phyloP scores from a whole-genome alignment of 30 jellyfish, hydroid and myxozoan genomes.

The Aurelia aurita region DNA sequence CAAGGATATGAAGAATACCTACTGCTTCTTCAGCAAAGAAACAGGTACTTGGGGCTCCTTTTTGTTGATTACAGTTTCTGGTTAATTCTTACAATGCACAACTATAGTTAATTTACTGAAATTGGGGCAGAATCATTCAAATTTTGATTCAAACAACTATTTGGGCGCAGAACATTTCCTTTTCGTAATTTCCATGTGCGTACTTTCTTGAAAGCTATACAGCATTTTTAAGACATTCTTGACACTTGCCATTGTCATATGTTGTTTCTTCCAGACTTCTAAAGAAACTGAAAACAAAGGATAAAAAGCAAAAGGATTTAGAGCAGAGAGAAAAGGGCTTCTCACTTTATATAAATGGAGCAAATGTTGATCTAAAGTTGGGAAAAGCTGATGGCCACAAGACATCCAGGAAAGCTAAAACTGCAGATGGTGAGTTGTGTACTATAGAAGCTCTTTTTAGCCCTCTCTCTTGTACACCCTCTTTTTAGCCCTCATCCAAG shows the following conservation, averaged over 20 bases:
- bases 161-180: no score
- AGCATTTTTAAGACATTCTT: not conserved
- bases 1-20: conserved; percentile 92
- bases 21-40: conserved; percentile 91
- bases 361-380: conserved; percentile 95
- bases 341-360: conserved; percentile 95
- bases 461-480: no score
- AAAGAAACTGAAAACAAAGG: conserved; percentile 91
- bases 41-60: conserved; percentile 55
- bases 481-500: no score
- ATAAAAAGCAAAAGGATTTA: conserved; percentile 86
- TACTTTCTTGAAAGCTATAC: no score
- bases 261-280: conserved; percentile 63
- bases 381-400: conserved; percentile 58
- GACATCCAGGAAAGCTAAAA: conserved; percentile 83
- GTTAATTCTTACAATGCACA: no score
- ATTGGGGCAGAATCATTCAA: no score
- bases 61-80: no score
- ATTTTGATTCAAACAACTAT: no score
- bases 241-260: not conserved
- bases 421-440: conserved; percentile 83
- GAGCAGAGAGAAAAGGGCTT: conserved; percentile 96
- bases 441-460: no score
- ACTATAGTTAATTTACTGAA: no score
- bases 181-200: no score